Percentiles rank a stretch among this genome's conserved stretches.
Conservation (phyloP, 2,797 vertebrate species). For the Lutjanus argentimaculatus region DNA sequence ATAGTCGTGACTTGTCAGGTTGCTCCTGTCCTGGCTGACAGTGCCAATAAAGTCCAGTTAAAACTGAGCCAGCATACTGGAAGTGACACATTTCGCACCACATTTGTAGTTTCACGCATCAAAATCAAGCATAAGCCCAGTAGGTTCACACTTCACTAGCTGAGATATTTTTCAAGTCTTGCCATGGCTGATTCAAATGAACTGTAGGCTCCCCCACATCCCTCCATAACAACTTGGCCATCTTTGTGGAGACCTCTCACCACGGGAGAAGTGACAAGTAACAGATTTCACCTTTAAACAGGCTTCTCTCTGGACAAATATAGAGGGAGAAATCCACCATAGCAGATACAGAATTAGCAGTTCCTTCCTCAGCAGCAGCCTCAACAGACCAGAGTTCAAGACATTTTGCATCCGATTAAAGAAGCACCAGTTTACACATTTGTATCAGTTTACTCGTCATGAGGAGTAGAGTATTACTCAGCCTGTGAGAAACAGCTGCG, state of each 20-base stretch:
- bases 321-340: conserved; percentile 9
- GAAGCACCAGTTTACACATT: conserved; percentile 17
- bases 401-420: conserved; percentile 28
- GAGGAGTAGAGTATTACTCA: conserved; percentile 4
- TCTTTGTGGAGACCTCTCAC: conserved; percentile 33
- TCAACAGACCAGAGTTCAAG: conserved; percentile 13
- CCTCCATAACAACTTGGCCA: conserved; percentile 24
- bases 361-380: not conserved
- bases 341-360: conserved; percentile 1
- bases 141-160: conserved; percentile 64
- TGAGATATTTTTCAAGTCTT: conserved; percentile 57
- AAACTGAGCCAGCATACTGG: conserved; percentile 44
- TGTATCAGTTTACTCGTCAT: conserved; percentile 8
- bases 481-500: conserved; percentile 20
- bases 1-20: conserved; percentile 43
- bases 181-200: conserved; percentile 41
- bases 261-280: conserved; percentile 8
- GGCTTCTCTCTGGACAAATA: conserved; percentile 5
- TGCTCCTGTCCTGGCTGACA: conserved; percentile 44
- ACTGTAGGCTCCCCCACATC: conserved; percentile 30
- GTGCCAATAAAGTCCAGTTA: conserved; percentile 43
- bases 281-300: conserved; percentile 27
- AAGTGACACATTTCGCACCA: conserved; percentile 59
- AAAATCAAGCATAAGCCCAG: conserved; percentile 56
- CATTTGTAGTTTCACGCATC: conserved; percentile 64